Base-by-base conservation (phyloP, 2,113 vertebrate genomes). In the Apaloderma vittatum region DNA sequence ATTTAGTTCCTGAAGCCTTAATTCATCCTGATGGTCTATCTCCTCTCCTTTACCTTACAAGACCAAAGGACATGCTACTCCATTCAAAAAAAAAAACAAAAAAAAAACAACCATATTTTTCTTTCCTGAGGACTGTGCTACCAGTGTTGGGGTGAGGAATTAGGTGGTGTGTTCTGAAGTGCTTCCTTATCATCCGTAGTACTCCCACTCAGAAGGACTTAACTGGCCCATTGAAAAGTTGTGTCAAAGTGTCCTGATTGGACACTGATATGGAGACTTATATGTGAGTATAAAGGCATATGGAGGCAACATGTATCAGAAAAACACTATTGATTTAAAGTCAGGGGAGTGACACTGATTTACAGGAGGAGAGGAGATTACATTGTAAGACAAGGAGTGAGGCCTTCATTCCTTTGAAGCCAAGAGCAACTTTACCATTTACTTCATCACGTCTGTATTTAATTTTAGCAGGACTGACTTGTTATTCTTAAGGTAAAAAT, bases 281-380 rank as follows among this genome's bases (percentile, higher is more conserved):
- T 12, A 40, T 15, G 24, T 32, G 49, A 88, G 26, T 57, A 34
- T 8, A 29, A 58, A 59, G 15, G 9, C 15, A 65, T 15, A 22
- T 5, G 20, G 19, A 72, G 23, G 9, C 17, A 36, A 16, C 32
- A 29, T 57, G 70, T 87, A 72, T 78, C 30, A 76, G 19, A 66
- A 62, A 3, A 63, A 5, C 0, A 1, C 2, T 81, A 30, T 65
- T 79, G 83, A 75, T 87, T 93, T 94, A 40, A 79, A 86, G 58
- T 76, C 90, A 88, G 36, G 26, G 19, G 21, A 86, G 17, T 62
- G 67, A 73, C 19, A 32, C 62, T 55, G 20, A 91, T 88, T 93
- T 90, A 63, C 54, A 51, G 26, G 16, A 93, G 32, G 20, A 92
- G 46, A 66, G 12, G 4, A 72, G 4, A 20, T 62, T 21, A 49